Base-by-base conservation (phyloP, 2,113 vertebrate genomes). In the Crotophaga sulcirostris region DNA sequence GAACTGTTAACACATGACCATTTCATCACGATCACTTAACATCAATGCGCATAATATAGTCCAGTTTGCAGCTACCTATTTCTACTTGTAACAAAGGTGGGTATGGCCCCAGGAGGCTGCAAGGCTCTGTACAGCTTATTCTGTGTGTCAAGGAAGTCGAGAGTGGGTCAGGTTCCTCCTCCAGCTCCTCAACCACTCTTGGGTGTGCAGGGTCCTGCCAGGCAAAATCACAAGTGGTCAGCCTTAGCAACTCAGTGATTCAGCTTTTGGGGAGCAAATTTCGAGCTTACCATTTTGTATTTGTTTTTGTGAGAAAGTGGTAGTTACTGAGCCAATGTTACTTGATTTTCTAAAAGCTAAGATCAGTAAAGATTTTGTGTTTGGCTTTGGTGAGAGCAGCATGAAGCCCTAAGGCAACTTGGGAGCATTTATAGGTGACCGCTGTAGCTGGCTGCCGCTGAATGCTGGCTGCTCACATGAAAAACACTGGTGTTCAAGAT, bases 151-250 rank as follows among this genome's bases (percentile, higher is more conserved):
- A 78, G 74, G 45, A 36, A 44, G n/a, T 1, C 1, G 2, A 42
- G 70, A 66, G 40, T 29, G 59, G 44, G n/a, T 60, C 34, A 15
- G 29, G 31, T 24, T 81, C 60, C 34, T 82, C 60, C 34, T 78
- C 77, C 29, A 51, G 42, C 47, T 81, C 67, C 28, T 0, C 1
- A 66, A 60, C n/a, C 14, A 4, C 26, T 42, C 47, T 12, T 42
- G 70, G 44, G 28, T 18, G 52, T 45, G 25, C 36, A 84, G 56
- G 28, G 13, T 86, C 44, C 59, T 72, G 18, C 54, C 66, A 36
- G 59, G 29, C 23, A 52, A 52, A 67, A 78, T 26, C 31, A 6
- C 47, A 18, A 0, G 1, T 3, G 2, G 18, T 21, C 0, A 0
- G 47, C 24, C 21, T 42, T 20, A 42, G 64, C 36, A 77, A 47